Evolutionary conservation across 2,113 vertebrate genomes (phyloP), one percentile per base, ranked within the genome.

Genomic region (Actenoides hombroni): DNA sequence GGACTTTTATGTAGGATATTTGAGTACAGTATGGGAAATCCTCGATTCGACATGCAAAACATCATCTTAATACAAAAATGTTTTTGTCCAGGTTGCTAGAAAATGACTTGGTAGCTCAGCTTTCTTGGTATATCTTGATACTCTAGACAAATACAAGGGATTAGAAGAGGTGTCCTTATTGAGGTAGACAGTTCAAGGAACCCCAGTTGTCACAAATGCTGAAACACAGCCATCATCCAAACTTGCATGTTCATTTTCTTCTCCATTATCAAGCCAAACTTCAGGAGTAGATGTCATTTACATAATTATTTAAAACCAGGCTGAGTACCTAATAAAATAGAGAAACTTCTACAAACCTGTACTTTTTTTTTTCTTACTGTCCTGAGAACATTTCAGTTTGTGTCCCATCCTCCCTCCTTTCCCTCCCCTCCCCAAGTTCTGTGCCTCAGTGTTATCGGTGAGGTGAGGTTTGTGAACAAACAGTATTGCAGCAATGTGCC

Each of bases 31-130:
- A 4, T 28, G 46, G 28, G 31, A 85, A 95, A 33, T 0, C 48
- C 31, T 53, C 48, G 0, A 31, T 64, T 83, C 39, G 59, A 3
- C 13, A 2, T 51, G 29, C 40, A 71, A 79, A 82, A 40, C 2
- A 21, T 35, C 0, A 0, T 48, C 35, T 76, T 26, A 68, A 51
- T 48, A 54, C 5, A 64, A 31, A 1, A 7, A 21, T 20, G 19
- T 70, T 44, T 16, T 28, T 94, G 59, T 67, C 28, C 7, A 83
- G 2, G 0, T 57, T 80, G 48, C 25, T 57, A 46, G 54, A 46
- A 37, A 56, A 77, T 65, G 12, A 51, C 61, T 35, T 53, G 6
- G 9, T 57, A 63, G 19, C 46, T 88, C 24, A 37, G n/a, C 28
- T 48, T 75, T 70, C 46, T 53, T 59, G 28, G 28, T 86, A 24